Evolutionary conservation across 2,888 invertebrate genomes (phyloP), one percentile per base, ranked within the genome.

Genomic region (Morpho deidamia): DNA sequence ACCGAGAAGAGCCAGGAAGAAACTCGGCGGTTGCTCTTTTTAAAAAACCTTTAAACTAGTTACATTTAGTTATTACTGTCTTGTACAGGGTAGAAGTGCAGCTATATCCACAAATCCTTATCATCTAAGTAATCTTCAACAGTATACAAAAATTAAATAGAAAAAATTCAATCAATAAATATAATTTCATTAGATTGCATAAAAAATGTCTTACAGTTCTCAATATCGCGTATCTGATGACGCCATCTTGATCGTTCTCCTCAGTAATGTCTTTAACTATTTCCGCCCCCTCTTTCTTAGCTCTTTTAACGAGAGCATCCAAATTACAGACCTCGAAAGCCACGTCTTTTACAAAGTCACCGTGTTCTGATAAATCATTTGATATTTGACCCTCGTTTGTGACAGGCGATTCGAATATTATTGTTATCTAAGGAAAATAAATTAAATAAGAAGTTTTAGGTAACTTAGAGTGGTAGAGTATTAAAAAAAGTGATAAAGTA

Each of bases 311-410:
- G 63, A 99, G 95, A 38, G 92, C 92, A 55, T 97, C 95, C 60
- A 99, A 88, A 72, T 99, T 95, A 72, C 98, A 94, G 0, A 99
- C 99, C 63, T 93, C 92, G 74, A 99, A 99, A 0, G 98, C 97
- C 38, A 99, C 92, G 76, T 99, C 99, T 72, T 97, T 98, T 11
- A 97, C 99, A 51, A 97, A 99, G 83, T 99, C 99, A 0, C 99
- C 99, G 74, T 99, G 99, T 0, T 72, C 92, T 90, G 55, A 91
- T 73, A 99, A 95, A 41, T 91, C 83, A 41, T 95, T 94, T 76
- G 96, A 92, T 67, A 94, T 92, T 61, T 91, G 76, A 61, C 94
- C 92, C 52, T 92, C 91, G 0, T 96, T 92, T 0, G 72, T 59
- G 54, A 98, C 95, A 0, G 97, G 92, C 0, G 98, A 97, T 62